Evolutionary conservation across 2,113 vertebrate genomes (phyloP).

Genomic region (Echinops telfairi): DNA sequence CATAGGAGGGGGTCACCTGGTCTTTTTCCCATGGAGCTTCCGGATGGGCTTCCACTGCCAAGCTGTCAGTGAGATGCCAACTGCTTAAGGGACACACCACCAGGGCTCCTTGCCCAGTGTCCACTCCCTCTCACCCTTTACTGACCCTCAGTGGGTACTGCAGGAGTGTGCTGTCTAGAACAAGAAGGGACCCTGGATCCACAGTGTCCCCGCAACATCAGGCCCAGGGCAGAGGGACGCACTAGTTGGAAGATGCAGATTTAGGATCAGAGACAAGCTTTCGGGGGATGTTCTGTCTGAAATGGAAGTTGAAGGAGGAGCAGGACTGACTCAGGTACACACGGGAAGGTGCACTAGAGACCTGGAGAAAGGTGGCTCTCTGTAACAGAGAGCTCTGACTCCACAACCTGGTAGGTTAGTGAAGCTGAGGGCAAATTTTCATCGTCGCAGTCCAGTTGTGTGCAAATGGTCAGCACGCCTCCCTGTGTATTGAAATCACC

Average conservation of each 20-base stretch:
- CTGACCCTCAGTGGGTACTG: not conserved
- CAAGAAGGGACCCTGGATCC: not conserved
- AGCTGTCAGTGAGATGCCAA: not conserved
- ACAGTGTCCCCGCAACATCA: not conserved
- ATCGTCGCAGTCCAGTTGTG: not conserved
- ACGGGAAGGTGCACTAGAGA: rapidly evolving
- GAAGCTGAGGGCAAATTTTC: not conserved
- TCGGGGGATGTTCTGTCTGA: not conserved
- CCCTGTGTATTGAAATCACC: not conserved
- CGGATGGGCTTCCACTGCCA: not conserved
- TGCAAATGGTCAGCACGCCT: not conserved
- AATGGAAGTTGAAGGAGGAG: not conserved
- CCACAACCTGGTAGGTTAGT: not conserved
- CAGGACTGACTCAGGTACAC: not conserved
- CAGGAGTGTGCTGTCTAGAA: not conserved
- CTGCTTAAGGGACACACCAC: not conserved
- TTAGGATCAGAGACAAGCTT: not conserved
- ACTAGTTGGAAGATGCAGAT: not conserved
- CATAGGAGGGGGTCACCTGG: not conserved
- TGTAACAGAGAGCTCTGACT: not conserved
- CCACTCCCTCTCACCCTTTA: not conserved
- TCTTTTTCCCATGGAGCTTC: not conserved
- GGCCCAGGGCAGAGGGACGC: not conserved
- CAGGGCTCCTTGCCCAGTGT: not conserved
- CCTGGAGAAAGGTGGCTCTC: not conserved